These are phyloP conservation scores for Thunnus thynnus DNA, from an alignment of 2,113 vertebrate species.

Conservation along the genomic window DNA sequence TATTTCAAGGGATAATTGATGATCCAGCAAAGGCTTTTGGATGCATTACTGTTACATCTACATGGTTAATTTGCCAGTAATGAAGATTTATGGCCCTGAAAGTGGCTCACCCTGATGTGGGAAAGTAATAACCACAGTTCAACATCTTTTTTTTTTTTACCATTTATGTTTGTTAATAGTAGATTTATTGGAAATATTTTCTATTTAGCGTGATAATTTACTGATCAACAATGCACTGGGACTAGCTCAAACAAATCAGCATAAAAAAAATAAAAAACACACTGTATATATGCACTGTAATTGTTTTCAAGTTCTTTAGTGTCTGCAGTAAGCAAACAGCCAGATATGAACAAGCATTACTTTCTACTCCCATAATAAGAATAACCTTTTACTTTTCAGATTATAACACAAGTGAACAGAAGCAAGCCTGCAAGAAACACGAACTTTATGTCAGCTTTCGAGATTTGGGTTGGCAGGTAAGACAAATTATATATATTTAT, in stretches of 20 bases:
- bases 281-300: neutral
- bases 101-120: no score
- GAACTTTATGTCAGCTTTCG: conserved; percentile 99
- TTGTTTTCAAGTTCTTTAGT: neutral
- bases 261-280: no score
- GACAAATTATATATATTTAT: neutral
- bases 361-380: neutral
- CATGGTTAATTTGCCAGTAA: neutral
- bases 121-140: neutral
- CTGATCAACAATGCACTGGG: neutral
- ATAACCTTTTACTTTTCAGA: conserved; percentile 82
- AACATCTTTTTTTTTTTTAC: neutral
- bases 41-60: neutral
- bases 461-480: conserved; percentile 98
- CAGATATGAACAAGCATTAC: neutral
- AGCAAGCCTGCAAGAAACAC: conserved; percentile 99
- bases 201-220: neutral
- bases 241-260: no score
- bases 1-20: conserved; percentile 3
- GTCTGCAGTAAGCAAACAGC: neutral
- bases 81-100: neutral
- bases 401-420: conserved; percentile 97
- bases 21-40: neutral
- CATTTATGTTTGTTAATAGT: neutral
- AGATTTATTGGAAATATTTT: neutral